These are phyloP conservation scores for Anguilla obscura DNA, from an alignment of 2,797 vertebrate species.

Conservation along the genomic window DNA sequence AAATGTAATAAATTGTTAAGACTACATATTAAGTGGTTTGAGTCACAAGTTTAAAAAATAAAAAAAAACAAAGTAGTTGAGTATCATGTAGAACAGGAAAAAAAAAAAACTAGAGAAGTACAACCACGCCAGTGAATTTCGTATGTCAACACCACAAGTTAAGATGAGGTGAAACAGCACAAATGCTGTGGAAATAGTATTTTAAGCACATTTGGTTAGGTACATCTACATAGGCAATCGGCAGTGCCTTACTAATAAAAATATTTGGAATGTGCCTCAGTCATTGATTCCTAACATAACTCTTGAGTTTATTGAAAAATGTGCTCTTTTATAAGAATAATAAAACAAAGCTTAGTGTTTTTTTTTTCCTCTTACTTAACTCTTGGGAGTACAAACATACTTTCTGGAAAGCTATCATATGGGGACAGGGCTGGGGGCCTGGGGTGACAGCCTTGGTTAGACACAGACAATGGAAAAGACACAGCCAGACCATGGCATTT, in stretches of 20 bases:
- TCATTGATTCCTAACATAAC: background rate
- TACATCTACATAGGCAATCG: constrained; percentile 7
- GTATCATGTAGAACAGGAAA: background rate
- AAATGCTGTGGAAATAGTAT: background rate
- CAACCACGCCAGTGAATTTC: background rate
- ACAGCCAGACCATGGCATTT: constrained; percentile 56
- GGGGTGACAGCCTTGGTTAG: constrained; percentile 44
- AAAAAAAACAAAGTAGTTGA: background rate
- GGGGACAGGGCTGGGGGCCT: constrained; percentile 48
- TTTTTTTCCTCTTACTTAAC: constrained; percentile 39
- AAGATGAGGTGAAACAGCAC: constrained; percentile 2
- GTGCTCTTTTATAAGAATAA: background rate
- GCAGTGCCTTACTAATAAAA: constrained; percentile 15
- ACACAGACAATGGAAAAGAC: constrained; percentile 34
- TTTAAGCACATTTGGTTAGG: constrained; percentile 5
- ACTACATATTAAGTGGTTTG: background rate
- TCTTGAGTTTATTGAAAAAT: background rate
- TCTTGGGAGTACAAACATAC: constrained; percentile 50
- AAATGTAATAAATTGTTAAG: background rate
- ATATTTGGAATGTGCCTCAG: constrained; percentile 23
- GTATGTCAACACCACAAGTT: background rate
- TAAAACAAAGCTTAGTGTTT: constrained; percentile 18
- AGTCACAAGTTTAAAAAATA: background rate
- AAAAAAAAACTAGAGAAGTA: background rate
- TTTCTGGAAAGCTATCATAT: constrained; percentile 54